Percentiles rank a stretch among this genome's conserved stretches.
Conservation (phyloP, 2,797 vertebrate species). For the Sebastes ruberrimus region DNA sequence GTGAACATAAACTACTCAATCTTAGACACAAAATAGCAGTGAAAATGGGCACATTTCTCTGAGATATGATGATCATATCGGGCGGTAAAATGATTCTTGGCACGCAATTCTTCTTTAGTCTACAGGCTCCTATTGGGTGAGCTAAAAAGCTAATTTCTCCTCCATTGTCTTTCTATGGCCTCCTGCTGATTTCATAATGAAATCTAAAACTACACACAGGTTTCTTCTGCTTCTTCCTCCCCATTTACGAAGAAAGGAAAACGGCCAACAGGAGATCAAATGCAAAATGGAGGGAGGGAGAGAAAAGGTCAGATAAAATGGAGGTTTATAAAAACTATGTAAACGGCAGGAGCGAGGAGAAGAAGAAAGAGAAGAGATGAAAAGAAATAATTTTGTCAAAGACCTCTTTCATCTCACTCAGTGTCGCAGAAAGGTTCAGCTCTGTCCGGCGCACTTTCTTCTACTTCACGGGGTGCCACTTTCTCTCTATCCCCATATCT, state of each 20-base stretch:
- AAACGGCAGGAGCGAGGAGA: constrained; percentile 10
- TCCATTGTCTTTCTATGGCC: not conserved
- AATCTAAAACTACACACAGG: not conserved
- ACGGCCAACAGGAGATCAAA: constrained; percentile 3
- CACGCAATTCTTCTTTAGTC: constrained; percentile 1
- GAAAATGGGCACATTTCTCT: not conserved
- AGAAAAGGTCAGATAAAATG: constrained; percentile 6
- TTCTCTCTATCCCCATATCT: constrained; percentile 38
- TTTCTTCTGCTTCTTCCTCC: not conserved
- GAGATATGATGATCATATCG: constrained; percentile 4
- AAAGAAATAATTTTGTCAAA: constrained; percentile 66
- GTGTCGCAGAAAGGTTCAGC: constrained; percentile 54
- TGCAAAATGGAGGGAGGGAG: constrained; percentile 7
- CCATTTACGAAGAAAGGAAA: not conserved
- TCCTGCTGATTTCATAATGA: constrained; percentile 48
- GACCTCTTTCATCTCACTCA: constrained; percentile 56
- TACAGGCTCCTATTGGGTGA: constrained; percentile 1
- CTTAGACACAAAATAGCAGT: not conserved
- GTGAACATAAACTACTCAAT: not conserved
- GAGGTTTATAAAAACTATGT: constrained; percentile 30
- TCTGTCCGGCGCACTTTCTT: constrained; percentile 40
- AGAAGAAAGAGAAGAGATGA: constrained; percentile 30
- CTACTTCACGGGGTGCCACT: constrained; percentile 59
- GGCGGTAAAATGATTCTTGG: not conserved
- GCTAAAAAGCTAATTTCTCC: constrained; percentile 26